These are phyloP conservation scores for Pissodes strobi DNA, from an alignment of 1,140 invertebrate species.

Conservation along the genomic window DNA sequence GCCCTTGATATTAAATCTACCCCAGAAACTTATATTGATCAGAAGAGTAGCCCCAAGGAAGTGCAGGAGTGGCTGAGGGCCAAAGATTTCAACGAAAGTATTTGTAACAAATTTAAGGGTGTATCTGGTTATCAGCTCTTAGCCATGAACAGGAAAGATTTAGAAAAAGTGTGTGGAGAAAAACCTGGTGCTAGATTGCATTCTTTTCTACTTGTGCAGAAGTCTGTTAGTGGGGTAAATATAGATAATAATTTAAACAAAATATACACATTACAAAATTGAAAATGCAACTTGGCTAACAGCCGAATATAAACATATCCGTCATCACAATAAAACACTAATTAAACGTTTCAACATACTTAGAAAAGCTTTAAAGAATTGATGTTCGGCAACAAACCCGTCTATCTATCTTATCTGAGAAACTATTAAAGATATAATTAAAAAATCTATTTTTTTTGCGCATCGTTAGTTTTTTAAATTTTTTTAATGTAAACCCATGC, in stretches of 20 bases:
- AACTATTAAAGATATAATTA: too few species aligned
- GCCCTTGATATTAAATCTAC: slow-evolving; percentile 67
- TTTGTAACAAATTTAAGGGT: slow-evolving; percentile 66
- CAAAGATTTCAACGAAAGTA: slow-evolving; percentile 73
- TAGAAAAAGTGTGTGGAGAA: slow-evolving; percentile 70
- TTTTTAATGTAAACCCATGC: too few species aligned
- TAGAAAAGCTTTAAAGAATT: too few species aligned
- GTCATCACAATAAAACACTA: too few species aligned
- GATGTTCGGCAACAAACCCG: too few species aligned
- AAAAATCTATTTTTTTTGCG: too few species aligned
- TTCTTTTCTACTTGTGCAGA: slow-evolving; percentile 75
- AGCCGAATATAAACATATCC: too few species aligned
- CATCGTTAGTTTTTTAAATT: too few species aligned
- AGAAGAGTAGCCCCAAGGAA: slow-evolving; percentile 65
- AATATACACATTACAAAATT: not conserved
- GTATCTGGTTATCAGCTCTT: slow-evolving; percentile 75
- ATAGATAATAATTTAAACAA: not conserved
- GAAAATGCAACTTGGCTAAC: too few species aligned
- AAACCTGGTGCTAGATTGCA: slow-evolving; percentile 74
- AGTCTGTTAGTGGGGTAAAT: slow-evolving; percentile 76
- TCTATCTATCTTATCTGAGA: too few species aligned
- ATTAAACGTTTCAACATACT: too few species aligned
- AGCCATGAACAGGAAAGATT: slow-evolving; percentile 63
- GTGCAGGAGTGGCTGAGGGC: slow-evolving; percentile 75
- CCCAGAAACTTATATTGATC: slow-evolving; percentile 72